Evolutionary conservation across 2,113 vertebrate species (phyloP), one percentile per base, ranked within the genome.

Genomic region (Oreochromis niloticus): DNA sequence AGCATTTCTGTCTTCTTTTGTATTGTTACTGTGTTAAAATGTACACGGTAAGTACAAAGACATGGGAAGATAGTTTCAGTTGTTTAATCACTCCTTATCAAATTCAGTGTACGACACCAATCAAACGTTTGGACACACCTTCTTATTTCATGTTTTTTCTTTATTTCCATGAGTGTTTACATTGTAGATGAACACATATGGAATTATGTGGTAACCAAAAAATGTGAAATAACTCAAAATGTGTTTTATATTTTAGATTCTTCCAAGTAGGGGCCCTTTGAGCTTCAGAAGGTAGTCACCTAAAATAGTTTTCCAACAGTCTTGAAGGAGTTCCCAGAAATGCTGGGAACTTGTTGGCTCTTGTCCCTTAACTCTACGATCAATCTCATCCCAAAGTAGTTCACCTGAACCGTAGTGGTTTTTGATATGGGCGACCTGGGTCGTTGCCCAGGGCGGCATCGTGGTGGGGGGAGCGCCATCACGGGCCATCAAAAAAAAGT

Each of bases 391-490:
- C 56, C 56, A 57, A 30, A 57, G 4, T 30, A 57, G 3, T 57
- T 57, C 24, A 27, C 24, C 24, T 57, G 55, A 57, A 57, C 22
- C 27, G 24, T 57, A 57, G 22, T 4, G 11, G 55, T 27, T 27
- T 56, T 56, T 56, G 22, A 56, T 0, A 27, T 56, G 6, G 0
- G 22, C 1, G 22, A 56, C n/a, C 4, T 24, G 54, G 54, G 0
- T 55, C n/a, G n/a, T 55, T 55, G n/a, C n/a, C n/a, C 54, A 12
- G 54, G 54, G 54, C 1, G 54, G 54, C 54, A 55, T 55, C 0
- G n/a, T 22, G 54, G n/a, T 4, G 52, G 24, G 24, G 17, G n/a
- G n/a, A 11, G 19, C 3, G 54, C 6, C 54, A 56, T 56, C 22
- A 56, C 22, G 22, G 2, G 54, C 11, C 54, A 56, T 13, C 6